These are phyloP conservation scores for Clarias pachynema DNA, from an alignment of 2,797 vertebrate species.

Conservation along the genomic window DNA sequence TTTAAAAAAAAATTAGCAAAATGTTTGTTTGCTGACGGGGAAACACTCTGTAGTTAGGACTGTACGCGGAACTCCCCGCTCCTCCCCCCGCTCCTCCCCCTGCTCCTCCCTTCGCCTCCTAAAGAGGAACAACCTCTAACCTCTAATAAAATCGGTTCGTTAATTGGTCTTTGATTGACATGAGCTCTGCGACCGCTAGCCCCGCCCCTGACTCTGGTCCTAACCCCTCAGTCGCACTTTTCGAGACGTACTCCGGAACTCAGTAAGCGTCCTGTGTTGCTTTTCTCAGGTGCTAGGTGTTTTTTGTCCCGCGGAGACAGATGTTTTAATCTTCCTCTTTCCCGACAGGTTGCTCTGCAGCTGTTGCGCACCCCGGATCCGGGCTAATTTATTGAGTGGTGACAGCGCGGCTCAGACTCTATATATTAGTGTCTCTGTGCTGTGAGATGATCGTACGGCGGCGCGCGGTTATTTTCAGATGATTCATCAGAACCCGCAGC, in stretches of 20 bases:
- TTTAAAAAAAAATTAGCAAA: too few species aligned
- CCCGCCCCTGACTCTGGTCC: neutral
- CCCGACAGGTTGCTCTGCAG: constrained; percentile 20
- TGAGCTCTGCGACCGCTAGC: neutral
- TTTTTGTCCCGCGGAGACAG: neutral
- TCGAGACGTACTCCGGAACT: neutral
- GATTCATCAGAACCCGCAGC: constrained; percentile 38
- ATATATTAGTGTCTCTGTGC: constrained; percentile 28
- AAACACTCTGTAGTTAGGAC: neutral
- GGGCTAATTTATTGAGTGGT: constrained; percentile 25
- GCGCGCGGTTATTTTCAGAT: constrained; percentile 3
- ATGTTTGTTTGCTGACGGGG: neutral
- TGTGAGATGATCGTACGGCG: constrained; percentile 14
- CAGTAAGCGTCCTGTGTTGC: neutral
- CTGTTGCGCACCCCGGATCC: neutral
- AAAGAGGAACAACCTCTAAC: neutral
- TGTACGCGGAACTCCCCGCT: neutral
- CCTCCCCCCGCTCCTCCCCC: neutral
- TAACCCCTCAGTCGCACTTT: too few species aligned
- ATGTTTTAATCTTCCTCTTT: constrained; percentile 10
- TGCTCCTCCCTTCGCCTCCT: too few species aligned
- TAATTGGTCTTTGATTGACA: neutral
- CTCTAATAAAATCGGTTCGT: neutral
- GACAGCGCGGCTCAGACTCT: constrained; percentile 20
- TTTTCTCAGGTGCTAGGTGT: constrained; percentile 2